Conservation (phyloP, 2,113 vertebrate genomes). For the Pseudorasbora parva region DNA sequence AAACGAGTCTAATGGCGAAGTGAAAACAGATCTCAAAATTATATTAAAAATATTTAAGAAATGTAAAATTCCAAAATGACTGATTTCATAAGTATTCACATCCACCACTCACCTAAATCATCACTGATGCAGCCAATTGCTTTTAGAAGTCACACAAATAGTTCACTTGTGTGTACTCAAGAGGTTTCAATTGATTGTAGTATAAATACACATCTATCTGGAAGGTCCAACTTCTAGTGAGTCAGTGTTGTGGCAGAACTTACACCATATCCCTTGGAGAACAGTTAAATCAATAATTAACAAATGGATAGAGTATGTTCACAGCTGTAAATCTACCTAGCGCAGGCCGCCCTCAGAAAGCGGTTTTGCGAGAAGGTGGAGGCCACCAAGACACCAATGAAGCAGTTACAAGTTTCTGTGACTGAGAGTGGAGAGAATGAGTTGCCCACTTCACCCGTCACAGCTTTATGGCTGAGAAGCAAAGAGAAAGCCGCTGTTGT, state of each 20-base stretch:
- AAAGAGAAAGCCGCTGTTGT: constrained; percentile 11
- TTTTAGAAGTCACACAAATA: constrained; percentile 6
- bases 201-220: constrained; percentile 25
- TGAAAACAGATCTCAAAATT: neutral
- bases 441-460: neutral
- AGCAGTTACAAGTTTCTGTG: neutral
- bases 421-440: constrained; percentile 1
- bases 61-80: neutral
- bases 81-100: neutral
- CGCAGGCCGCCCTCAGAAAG: neutral
- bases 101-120: neutral
- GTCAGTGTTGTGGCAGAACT: constrained; percentile 26
- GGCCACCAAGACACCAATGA: neutral
- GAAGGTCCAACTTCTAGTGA: constrained; percentile 23
- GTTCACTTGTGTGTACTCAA: neutral
- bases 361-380: neutral
- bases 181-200: constrained; percentile 16
- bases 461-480: neutral
- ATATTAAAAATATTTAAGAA: neutral
- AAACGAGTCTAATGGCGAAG: neutral
- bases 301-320: constrained; percentile 25
- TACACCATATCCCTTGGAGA: constrained; percentile 14
- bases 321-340: constrained; percentile 22
- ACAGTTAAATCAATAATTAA: constrained; percentile 13
- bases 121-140: neutral